Base-by-base conservation (phyloP, 2,797 vertebrate genomes). In the Ctenopoma multispine region DNA sequence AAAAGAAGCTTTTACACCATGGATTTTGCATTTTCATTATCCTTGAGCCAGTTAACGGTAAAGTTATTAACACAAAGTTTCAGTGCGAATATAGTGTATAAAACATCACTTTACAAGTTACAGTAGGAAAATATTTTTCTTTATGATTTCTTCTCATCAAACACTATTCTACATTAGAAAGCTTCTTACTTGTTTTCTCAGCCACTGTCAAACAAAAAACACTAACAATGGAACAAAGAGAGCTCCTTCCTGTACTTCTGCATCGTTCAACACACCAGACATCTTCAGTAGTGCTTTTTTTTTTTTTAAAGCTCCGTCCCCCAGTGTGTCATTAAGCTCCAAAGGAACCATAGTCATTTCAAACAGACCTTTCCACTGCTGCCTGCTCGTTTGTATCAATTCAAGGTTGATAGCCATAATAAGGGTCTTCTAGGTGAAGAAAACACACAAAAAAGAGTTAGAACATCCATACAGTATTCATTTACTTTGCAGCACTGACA, bases 371-470 rank as follows among this genome's bases (percentile, higher is more conserved):
- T 34, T 48, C 50, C 46, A 36, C 31, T 15, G 46, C 51, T 53
- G 57, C 34, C 11, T 59, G 64, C 55, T 55, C 69, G 38, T 54
- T 36, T 23, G 23, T 44, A 38, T 65, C 56, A 74, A 18, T 65
- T 94, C 75, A 95, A 27, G 93, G 92, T 67, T 91, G 80, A 71
- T 94, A 94, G 80, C 86, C 92, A 36, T 91, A 92, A 73, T 94
- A 93, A 23, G 89, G 80, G 24, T 94, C 94, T 49, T 90, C 93
- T 94, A 71, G 4, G 14, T 48, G 29, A 56, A 86, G 23, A 55
- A 20, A 4, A 84, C 50, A 85, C 7, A 61, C 11, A 85, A 36
- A 46, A 34, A 31, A 29, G 10, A 63, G 41, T 71, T 20, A 44
- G 17, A 7, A n/a, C 43, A 15, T 38, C 14, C 14, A 41, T 15